These are phyloP conservation scores for Atherix ibis DNA, from an alignment of 2,888 invertebrate genomes.

Conservation along the genomic window DNA sequence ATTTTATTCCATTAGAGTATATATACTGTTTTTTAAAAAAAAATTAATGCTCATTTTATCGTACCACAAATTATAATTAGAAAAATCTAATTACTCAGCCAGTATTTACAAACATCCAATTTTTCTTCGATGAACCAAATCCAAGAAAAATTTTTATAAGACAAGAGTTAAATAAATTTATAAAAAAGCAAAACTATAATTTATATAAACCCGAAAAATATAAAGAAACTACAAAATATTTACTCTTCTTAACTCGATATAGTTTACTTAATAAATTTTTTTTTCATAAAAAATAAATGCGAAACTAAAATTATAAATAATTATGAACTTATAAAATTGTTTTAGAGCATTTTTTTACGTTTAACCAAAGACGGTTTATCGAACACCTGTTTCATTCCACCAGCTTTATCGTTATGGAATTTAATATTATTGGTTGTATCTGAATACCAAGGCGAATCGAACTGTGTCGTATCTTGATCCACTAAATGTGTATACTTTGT, in stretches of 20 bases:
- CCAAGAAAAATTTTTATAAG: too few species aligned
- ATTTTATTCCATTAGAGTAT: too few species aligned
- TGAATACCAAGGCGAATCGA: conserved; percentile 93
- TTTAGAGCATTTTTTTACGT: conserved; percentile 22
- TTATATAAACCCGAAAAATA: too few species aligned
- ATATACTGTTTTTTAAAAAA: too few species aligned
- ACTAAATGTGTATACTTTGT: conserved; percentile 99
- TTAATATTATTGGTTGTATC: conserved; percentile 80
- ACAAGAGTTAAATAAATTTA: too few species aligned
- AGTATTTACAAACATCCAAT: too few species aligned
- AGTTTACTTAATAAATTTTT: conserved; percentile 1
- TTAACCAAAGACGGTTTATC: conserved; percentile 56
- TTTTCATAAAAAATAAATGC: neutral
- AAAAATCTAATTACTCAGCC: too few species aligned
- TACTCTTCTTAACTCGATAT: neutral
- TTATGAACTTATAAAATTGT: neutral
- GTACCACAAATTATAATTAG: too few species aligned
- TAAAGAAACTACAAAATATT: neutral
- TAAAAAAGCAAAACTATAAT: too few species aligned
- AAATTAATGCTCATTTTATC: too few species aligned
- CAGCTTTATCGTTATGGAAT: conserved; percentile 74
- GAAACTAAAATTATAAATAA: neutral
- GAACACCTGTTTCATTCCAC: conserved; percentile 85
- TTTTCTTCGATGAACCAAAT: too few species aligned
- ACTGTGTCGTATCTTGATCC: conserved; percentile 96